These are phyloP conservation scores for Pithys albifrons DNA, from an alignment of 2,113 vertebrate species.

Conservation along the genomic window DNA sequence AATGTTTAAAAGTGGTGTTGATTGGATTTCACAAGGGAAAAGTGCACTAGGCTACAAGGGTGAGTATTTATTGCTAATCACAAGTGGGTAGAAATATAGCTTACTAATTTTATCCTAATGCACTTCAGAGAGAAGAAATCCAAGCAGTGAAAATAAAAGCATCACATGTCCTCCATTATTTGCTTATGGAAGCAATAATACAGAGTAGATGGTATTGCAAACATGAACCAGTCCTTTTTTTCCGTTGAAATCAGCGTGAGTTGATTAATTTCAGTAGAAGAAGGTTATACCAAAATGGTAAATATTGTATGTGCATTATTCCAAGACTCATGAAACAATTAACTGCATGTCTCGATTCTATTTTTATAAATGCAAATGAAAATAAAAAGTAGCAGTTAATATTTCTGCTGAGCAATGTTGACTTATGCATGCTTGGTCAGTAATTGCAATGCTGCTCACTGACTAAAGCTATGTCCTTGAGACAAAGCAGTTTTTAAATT, in stretches of 20 bases:
- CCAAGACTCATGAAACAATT: neutral
- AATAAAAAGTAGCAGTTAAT: neutral
- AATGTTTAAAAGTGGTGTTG: conserved; percentile 41
- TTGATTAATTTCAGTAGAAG: conserved; percentile 24
- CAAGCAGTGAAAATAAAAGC: conserved; percentile 54
- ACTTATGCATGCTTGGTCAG: neutral
- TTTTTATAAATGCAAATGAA: conserved; percentile 32
- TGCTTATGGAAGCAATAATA: conserved; percentile 38
- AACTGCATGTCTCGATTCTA: neutral
- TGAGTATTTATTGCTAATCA: conserved; percentile 33
- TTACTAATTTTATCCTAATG: conserved; percentile 65
- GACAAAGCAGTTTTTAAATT: neutral
- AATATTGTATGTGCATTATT: neutral
- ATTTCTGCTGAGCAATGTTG: conserved; percentile 3
- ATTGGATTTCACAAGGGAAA: conserved; percentile 42
- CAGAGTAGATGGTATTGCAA: conserved; percentile 23
- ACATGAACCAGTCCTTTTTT: conserved; percentile 1
- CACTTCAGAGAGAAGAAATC: conserved; percentile 35
- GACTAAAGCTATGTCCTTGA: neutral
- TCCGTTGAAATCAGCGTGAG: neutral
- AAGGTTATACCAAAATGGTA: neutral
- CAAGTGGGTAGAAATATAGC: conserved; percentile 44
- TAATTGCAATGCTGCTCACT: neutral
- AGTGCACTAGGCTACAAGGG: neutral
- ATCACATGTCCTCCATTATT: conserved; percentile 43